Base-by-base conservation (phyloP, 2,113 vertebrate species). In the Agapornis roseicollis region DNA sequence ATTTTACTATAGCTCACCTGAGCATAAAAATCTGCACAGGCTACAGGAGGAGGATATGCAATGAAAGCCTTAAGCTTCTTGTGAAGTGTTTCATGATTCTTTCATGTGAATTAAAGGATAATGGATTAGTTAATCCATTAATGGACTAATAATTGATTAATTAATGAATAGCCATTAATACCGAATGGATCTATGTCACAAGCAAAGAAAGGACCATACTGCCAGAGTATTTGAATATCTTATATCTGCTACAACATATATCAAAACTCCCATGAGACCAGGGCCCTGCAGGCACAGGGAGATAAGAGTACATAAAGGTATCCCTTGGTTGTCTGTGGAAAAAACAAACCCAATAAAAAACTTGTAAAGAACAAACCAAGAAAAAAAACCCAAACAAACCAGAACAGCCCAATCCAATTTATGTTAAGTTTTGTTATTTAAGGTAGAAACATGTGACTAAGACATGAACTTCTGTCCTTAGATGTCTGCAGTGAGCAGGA, bases 371-470 rank as follows among this genome's bases (percentile, higher is more conserved):
- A 17, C 17, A 70, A 64, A 31, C 22, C 22, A 66, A 70, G 11
- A 23, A 42, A 11, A 17, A 7, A 44, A 44, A 44, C n/a, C n/a
- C n/a, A 44, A 7, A 7, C 6, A 42, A 17, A 15, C 9, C 19
- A 46, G 10, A 20, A 46, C 20, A 46, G 18, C 10, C 14, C 23
- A 49, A 64, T 1, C 0, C 8, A 49, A 3, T 50, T 72, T n/a
- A 33, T 53, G 5, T 3, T 5, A 23, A 55, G 3, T 60, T 80
- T 33, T 9, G 28, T 41, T 4, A 22, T 37, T 66, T 19, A 11
- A 4, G 6, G 5, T 60, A 33, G 31, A 47, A 69, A 42, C 5
- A 1, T 28, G n/a, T 8, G 6, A 17, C 3, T 9, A 13, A 25
- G 6, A 64, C 6, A 11, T 7, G 4, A 63, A 4, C 23, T 52